These are phyloP conservation scores for Erpobdella octoculata DNA, from an alignment of 2,888 invertebrate species.

Conservation along the genomic window DNA sequence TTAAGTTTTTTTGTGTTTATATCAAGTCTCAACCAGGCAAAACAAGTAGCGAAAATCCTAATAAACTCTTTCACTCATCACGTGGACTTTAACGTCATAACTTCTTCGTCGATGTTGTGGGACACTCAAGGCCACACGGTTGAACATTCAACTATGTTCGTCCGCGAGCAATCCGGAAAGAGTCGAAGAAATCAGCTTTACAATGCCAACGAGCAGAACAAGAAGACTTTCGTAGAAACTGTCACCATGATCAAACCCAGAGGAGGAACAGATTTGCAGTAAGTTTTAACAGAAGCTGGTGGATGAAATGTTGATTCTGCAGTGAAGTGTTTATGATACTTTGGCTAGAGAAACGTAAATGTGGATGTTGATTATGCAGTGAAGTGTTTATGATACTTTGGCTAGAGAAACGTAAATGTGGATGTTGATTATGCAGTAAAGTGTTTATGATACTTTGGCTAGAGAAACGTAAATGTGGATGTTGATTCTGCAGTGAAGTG, in stretches of 20 bases:
- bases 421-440: no score
- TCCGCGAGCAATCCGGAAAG: not conserved
- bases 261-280: slow-evolving; percentile 24
- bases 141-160: not conserved
- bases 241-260: slow-evolving; percentile 10
- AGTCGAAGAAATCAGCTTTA: not conserved
- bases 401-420: no score
- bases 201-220: slow-evolving; percentile 14
- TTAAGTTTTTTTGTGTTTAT: no score
- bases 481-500: no score
- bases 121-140: slow-evolving; percentile 9
- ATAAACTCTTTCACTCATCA: slow-evolving; percentile 5
- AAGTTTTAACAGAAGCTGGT: not conserved
- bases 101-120: slow-evolving; percentile 25
- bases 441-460: no score
- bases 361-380: no score
- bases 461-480: no score
- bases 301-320: no score
- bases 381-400: no score
- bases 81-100: slow-evolving; percentile 9
- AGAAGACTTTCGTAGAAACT: not conserved
- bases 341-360: no score
- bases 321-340: no score
- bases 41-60: not conserved
- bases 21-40: not conserved